Percentiles rank a stretch among this genome's conserved stretches.
phyloP scores from a whole-genome alignment of 1,140 invertebrate species.

The Paramacrobiotus metropolitanus region DNA sequence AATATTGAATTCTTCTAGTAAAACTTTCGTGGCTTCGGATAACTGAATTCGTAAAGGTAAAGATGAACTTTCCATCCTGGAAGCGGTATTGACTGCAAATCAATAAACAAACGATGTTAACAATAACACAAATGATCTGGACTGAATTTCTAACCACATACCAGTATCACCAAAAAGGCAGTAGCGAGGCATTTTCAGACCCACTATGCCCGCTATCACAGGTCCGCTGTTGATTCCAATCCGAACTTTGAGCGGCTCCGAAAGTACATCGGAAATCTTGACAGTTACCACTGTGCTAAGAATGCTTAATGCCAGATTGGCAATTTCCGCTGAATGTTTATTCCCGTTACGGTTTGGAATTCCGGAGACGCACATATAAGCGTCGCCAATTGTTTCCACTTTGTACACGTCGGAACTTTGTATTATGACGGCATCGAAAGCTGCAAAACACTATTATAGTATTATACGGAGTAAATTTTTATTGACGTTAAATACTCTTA shows the following conservation, averaged over 20 bases:
- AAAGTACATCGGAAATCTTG: conserved; percentile 1
- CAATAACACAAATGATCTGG: neutral
- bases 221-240: conserved; percentile 6
- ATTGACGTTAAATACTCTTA: neutral
- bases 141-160: neutral
- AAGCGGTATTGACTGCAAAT: neutral
- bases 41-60: conserved; percentile 3
- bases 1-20: neutral
- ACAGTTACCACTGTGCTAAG: neutral
- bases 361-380: conserved; percentile 6
- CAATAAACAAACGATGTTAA: neutral
- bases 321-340: conserved; percentile 5
- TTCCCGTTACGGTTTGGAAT: conserved; percentile 3
- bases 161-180: conserved; percentile 14
- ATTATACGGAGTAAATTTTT: neutral
- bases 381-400: conserved; percentile 10
- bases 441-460: neutral
- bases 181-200: conserved; percentile 16
- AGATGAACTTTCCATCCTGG: neutral
- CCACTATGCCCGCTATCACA: conserved; percentile 15
- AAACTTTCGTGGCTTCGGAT: conserved; percentile 2
- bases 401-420: conserved; percentile 8
- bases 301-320: conserved; percentile 6
- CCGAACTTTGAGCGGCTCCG: neutral
- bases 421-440: conserved; percentile 6